phyloP scores from a whole-genome alignment of 1,140 invertebrate genomes.

The Orchesella cincta region DNA sequence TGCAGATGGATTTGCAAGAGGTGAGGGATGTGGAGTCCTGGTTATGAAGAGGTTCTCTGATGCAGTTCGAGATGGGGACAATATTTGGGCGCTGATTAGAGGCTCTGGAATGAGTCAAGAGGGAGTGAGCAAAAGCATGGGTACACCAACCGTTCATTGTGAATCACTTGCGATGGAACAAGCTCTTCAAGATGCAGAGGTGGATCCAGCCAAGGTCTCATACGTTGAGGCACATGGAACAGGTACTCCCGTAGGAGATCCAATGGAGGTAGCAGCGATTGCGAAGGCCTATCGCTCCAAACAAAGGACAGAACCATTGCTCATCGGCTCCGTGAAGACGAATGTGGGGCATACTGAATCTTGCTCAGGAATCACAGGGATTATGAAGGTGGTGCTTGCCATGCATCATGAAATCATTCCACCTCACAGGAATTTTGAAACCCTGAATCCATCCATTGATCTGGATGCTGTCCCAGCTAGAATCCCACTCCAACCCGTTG shows the following conservation, averaged over 20 bases:
- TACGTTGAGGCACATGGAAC: slow-evolving; percentile 23
- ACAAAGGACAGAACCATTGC: slow-evolving; percentile 55
- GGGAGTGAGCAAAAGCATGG: neutral
- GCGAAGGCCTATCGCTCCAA: slow-evolving; percentile 43
- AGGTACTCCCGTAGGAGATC: slow-evolving; percentile 57
- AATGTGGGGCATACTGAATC: slow-evolving; percentile 52
- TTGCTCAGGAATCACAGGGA: slow-evolving; percentile 56
- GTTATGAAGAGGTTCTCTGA: neutral
- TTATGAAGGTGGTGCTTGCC: neutral
- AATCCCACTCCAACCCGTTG: neutral
- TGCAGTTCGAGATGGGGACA: neutral
- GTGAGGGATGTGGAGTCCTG: neutral
- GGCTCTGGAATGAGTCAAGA: neutral
- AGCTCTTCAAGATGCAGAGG: neutral
- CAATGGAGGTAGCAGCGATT: slow-evolving; percentile 63
- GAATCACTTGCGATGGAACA: neutral
- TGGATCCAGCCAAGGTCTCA: neutral
- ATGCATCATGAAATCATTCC: neutral
- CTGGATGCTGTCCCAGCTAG: neutral
- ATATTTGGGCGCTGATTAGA: slow-evolving; percentile 1
- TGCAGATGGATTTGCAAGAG: slow-evolving; percentile 9
- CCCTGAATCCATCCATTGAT: neutral
- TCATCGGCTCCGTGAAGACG: slow-evolving; percentile 53
- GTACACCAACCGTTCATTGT: neutral
- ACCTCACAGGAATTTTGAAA: slow-evolving; percentile 12